Conservation (phyloP, 2,113 vertebrate genomes). For the Tautogolabrus adspersus region DNA sequence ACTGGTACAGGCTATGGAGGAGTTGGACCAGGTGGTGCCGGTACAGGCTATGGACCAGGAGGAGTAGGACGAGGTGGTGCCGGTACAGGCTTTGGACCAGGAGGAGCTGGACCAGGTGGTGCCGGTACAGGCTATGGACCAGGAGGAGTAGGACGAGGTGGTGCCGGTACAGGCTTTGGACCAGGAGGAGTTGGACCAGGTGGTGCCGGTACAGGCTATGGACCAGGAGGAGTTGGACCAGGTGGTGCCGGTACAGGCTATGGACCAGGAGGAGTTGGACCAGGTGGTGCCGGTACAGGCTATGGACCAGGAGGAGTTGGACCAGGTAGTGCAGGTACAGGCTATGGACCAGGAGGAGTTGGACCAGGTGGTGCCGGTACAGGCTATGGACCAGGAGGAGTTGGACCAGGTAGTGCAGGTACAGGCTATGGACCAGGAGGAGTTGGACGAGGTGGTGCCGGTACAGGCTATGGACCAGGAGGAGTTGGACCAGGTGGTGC, state of each 20-base stretch:
- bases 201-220: constrained; percentile 46
- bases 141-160: constrained; percentile 50
- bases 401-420: constrained; percentile 16
- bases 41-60: constrained; percentile 43
- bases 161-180: constrained; percentile 40
- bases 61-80: constrained; percentile 39
- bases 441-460: constrained; percentile 1
- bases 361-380: constrained; percentile 36
- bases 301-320: constrained; percentile 43
- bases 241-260: constrained; percentile 51
- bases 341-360: constrained; percentile 39
- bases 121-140: constrained; percentile 55
- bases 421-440: constrained; percentile 43
- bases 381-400: constrained; percentile 49
- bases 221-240: constrained; percentile 48
- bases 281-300: constrained; percentile 42
- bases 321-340: constrained; percentile 29
- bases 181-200: constrained; percentile 48
- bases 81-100: constrained; percentile 57
- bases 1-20: constrained; percentile 36
- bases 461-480: constrained; percentile 45
- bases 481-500: constrained; percentile 23
- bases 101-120: constrained; percentile 36
- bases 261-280: constrained; percentile 50
- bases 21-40: constrained; percentile 30